phyloP scores from a whole-genome alignment of 1,140 invertebrate species.

The Notospermus geniculatus region DNA sequence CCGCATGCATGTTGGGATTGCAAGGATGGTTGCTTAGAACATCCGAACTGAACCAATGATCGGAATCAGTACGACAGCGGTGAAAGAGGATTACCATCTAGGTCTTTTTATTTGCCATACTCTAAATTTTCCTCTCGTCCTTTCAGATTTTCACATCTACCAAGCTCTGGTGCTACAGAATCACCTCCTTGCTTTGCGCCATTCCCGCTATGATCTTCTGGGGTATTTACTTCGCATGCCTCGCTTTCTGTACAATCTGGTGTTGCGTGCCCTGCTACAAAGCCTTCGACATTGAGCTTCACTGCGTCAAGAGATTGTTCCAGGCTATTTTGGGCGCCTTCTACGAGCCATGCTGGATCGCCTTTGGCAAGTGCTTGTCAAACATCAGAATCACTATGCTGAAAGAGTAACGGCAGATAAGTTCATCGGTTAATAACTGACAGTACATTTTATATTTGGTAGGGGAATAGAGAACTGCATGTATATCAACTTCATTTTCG shows the following conservation, averaged over 20 bases:
- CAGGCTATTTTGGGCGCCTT: constrained; percentile 23
- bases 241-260: constrained; percentile 40
- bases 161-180: constrained; percentile 33
- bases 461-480: too few relatives aligned
- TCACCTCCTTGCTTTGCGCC: constrained; percentile 28
- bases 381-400: constrained; percentile 19
- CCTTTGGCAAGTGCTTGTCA: constrained; percentile 23
- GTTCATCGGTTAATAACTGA: too few relatives aligned
- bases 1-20: too few relatives aligned
- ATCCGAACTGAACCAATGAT: too few relatives aligned
- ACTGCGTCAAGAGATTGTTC: constrained; percentile 23
- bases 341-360: constrained; percentile 24
- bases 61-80: too few relatives aligned
- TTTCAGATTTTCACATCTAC: constrained; percentile 32
- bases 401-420: neutral
- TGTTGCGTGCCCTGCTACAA: constrained; percentile 35
- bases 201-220: constrained; percentile 29
- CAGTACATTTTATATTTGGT: too few relatives aligned
- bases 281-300: constrained; percentile 24
- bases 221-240: constrained; percentile 32
- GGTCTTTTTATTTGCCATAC: too few relatives aligned
- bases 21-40: too few relatives aligned
- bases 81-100: too few relatives aligned
- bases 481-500: too few relatives aligned
- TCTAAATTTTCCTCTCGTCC: too few relatives aligned